Base-by-base conservation (phyloP, 2,888 invertebrate genomes). In the Iphiclides podalirius region DNA sequence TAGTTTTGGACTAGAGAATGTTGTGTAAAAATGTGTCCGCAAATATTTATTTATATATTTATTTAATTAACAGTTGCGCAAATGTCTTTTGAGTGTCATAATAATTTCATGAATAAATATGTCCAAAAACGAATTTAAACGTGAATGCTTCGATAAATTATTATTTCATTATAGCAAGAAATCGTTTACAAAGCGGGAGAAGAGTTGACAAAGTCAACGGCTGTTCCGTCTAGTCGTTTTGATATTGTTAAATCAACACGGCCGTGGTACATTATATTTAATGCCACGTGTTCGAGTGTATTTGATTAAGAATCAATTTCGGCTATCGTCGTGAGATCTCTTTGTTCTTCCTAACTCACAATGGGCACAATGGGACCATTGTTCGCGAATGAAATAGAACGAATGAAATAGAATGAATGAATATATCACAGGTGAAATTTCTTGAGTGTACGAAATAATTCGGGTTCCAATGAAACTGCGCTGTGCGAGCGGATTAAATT, bases 231-330 rank as follows among this genome's bases (percentile, higher is more conserved):
- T 2, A 26, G 9, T 8, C 2, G 8, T 26, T 2, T 26, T 26
- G 8, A 26, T 26, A 8, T 26, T 26, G 26, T 1, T 8, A 26
- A 26, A 26, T 26, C 26, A 26, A 26, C 26, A 26, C 9, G 6
- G 3, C 8, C 8, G 26, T 7, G 8, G 26, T n/a, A n/a, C 8
- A 26, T 26, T 26, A 26, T 7, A 9, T 26, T 26, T 26, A 26
- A 26, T 26, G 26, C 26, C 8, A 26, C 26, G 26, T 26, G 9
- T 26, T 26, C 26, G 4, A 26, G 26, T 4, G 28, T 48, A 48
- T 42, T 48, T 31, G 42, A 48, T 42, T 42, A 37, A 31, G 42
- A 48, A 48, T 33, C 42, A 42, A 42, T 48, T 48, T 42, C 11
- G 31, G 37, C 2, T 48, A 20, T 42, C 17, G 31, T 11, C 17